Base-by-base conservation (phyloP, 2,888 invertebrate genomes). In the Agrotis clavis region DNA sequence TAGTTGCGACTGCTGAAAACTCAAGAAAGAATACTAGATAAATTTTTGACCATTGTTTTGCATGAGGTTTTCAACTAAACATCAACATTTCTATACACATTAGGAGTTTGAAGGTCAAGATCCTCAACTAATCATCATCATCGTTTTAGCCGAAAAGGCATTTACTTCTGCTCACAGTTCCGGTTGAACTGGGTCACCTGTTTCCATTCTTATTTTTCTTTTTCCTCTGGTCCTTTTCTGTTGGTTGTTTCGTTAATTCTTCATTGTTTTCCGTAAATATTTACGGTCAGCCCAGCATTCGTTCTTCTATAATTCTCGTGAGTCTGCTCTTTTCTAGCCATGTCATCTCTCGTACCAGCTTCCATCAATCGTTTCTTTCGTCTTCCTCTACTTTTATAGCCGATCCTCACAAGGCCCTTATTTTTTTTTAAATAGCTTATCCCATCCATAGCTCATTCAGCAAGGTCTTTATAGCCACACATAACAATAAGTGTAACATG, bases 401-500 rank as follows among this genome's bases (percentile, higher is more conserved):
- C 35, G 5, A 56, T 30, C 30, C 18, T 56, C n/a, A 25, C 7
- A n/a, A 35, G 11, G n/a, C 5, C 18, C 11, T 18, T 11, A n/a
- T 5, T 56, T 30, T 56, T n/a, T 30, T 30, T 18, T 4, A 56
- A 56, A 56, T n/a, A 11, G n/a, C 30, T 18, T 25, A 9, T 4
- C 7, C 5, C 2, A 35, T n/a, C 51, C n/a, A 9, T 30, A 51
- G 16, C 16, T 11, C 4, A 50, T 19, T 51, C 1, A 19, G 41
- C 25, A 7, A 19, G 25, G 5, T 35, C 35, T 19, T 25, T 11
- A 51, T 57, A n/a, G 7, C 45, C 7, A 9, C 30, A 45, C n/a
- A 35, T 18, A 35, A 77, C 21, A 25, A 21, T 77, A 9, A 70
- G n/a, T 25, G 45, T 70, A 4, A 77, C 51, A 57, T 77, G 78